phyloP scores from a whole-genome alignment of 2,888 invertebrate species.

The Colostygia pectinataria region DNA sequence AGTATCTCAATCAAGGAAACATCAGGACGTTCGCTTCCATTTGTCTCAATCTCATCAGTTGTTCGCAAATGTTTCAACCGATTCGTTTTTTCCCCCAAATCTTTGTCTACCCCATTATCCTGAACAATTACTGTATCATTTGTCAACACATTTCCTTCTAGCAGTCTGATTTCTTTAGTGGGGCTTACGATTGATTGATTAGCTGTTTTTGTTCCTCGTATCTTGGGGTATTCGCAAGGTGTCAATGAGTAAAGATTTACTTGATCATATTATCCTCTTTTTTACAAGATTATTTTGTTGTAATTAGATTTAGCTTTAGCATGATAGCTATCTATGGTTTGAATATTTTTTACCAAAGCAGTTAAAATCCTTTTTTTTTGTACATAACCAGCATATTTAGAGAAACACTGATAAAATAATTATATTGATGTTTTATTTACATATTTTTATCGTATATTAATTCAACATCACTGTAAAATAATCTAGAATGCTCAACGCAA shows the following conservation, averaged over 20 bases:
- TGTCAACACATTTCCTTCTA: conserved; percentile 64
- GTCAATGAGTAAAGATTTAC: conserved; percentile 23
- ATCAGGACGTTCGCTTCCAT: conserved; percentile 56
- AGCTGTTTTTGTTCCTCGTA: conserved; percentile 46
- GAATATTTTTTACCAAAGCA: too few species aligned
- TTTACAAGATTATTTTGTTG: background rate
- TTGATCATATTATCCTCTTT: conserved; percentile 15
- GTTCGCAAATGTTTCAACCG: conserved; percentile 64
- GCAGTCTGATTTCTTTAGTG: conserved; percentile 68
- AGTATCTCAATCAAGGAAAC: conserved; percentile 45
- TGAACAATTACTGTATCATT: conserved; percentile 75
- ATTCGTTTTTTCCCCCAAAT: conserved; percentile 58
- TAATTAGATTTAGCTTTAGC: too few species aligned
- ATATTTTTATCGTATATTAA: too few species aligned
- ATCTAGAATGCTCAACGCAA: too few species aligned
- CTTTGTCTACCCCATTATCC: conserved; percentile 61
- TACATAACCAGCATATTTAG: too few species aligned
- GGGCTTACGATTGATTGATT: conserved; percentile 71
- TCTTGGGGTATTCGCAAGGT: conserved; percentile 25
- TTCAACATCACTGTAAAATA: too few species aligned
- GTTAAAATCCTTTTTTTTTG: too few species aligned
- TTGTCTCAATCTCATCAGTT: conserved; percentile 73
- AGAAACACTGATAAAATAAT: too few species aligned
- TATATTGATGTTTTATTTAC: too few species aligned
- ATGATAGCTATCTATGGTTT: too few species aligned